A percentile compares a stretch with the other conserved stretches of the same genome.
Evolutionary conservation across 2,113 vertebrate species (phyloP).

Genomic region (Mirounga angustirostris): DNA sequence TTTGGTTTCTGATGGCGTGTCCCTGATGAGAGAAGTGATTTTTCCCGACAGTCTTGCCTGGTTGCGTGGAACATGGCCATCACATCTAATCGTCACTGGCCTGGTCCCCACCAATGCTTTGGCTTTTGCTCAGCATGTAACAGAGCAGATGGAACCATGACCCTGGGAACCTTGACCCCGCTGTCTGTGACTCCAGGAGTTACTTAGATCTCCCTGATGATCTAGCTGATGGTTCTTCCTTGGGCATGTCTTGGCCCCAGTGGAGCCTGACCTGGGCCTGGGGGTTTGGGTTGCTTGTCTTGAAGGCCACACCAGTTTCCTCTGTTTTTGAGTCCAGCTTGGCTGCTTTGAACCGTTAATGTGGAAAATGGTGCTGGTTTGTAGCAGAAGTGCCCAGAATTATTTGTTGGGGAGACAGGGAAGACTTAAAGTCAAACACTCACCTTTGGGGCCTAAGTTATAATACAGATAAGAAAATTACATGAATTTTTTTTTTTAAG

Average conservation of each 20-base stretch:
- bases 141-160: neutral
- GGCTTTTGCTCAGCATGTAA: neutral
- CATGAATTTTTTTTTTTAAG: neutral
- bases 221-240: neutral
- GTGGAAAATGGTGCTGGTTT: neutral
- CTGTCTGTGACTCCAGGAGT: neutral
- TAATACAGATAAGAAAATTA: neutral
- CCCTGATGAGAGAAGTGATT: neutral
- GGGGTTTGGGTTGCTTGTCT: neutral
- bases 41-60: neutral
- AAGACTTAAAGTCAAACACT: neutral
- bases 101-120: neutral
- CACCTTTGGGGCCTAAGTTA: neutral
- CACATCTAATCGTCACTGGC: neutral
- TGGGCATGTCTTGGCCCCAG: neutral
- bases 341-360: neutral
- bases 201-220: accelerated
- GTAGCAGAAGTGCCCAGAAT: neutral
- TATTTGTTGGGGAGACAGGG: neutral
- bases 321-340: neutral
- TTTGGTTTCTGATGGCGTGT: neutral
- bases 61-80: accelerated
- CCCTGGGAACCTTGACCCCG: too few species aligned
- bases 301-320: neutral
- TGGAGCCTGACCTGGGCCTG: neutral